Evolutionary conservation across 2,888 invertebrate genomes (phyloP).

Genomic region (Bellardia bayeri): DNA sequence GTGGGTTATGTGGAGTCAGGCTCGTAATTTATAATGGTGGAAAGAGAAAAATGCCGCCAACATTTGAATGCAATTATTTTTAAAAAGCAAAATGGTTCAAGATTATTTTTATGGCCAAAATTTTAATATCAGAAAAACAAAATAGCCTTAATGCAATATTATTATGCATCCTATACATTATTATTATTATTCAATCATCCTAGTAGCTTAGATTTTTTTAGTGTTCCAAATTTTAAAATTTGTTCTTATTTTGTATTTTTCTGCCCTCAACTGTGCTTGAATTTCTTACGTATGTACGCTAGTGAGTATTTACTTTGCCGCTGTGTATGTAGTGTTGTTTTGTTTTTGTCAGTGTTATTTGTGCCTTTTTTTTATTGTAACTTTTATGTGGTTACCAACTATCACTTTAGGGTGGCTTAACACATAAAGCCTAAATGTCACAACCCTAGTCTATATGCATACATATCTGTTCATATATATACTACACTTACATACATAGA

Average conservation of each 20-base stretch:
- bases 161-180: too few species aligned
- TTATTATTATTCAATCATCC: too few species aligned
- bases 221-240: background rate
- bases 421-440: constrained; percentile 65
- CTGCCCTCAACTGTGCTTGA: background rate
- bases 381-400: constrained; percentile 66
- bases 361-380: constrained; percentile 36
- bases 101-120: too few species aligned
- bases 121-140: too few species aligned
- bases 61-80: too few species aligned
- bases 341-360: constrained; percentile 55
- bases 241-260: background rate
- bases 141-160: too few species aligned
- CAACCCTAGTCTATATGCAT: constrained; percentile 36
- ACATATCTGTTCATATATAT: background rate
- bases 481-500: background rate
- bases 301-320: constrained; percentile 37
- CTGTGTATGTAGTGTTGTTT: constrained; percentile 10
- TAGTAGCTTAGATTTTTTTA: too few species aligned
- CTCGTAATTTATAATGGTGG: too few species aligned
- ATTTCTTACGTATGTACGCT: background rate
- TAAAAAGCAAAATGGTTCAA: too few species aligned
- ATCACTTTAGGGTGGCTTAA: constrained; percentile 67
- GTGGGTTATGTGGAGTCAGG: too few species aligned
- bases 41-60: too few species aligned